phyloP scores from a whole-genome alignment of 2,113 vertebrate species.

The Gymnobelideus leadbeateri region DNA sequence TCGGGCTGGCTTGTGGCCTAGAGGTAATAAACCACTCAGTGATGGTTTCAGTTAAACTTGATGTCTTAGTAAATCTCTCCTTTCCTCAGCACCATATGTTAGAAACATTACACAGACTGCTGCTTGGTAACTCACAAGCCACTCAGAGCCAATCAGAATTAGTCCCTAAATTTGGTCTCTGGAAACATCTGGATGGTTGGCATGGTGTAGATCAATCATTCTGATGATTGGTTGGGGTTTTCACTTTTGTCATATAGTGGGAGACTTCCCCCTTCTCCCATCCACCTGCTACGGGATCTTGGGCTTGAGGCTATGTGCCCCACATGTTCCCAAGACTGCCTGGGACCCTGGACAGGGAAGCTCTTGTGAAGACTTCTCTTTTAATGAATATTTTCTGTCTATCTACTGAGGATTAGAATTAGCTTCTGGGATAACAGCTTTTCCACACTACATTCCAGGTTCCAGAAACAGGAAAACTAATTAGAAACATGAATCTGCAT shows the following conservation, averaged over 20 bases:
- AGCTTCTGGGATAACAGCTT: background rate
- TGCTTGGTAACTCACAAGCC: slow-evolving; percentile 1
- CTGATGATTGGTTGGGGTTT: background rate
- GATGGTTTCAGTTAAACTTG: background rate
- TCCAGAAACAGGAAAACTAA: slow-evolving; percentile 62
- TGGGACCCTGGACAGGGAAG: background rate
- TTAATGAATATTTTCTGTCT: background rate
- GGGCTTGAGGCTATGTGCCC: background rate
- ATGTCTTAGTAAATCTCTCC: background rate
- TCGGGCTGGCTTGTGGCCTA: background rate
- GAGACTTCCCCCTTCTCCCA: background rate
- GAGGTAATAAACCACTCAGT: background rate
- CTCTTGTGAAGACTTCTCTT: background rate
- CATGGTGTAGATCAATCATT: background rate
- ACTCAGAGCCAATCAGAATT: background rate
- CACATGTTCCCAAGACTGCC: background rate
- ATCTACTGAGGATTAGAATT: slow-evolving; percentile 14
- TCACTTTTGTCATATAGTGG: background rate
- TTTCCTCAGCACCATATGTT: background rate
- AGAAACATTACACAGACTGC: background rate
- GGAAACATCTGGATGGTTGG: background rate
- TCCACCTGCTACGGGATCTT: background rate
- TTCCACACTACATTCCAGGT: slow-evolving; percentile 47
- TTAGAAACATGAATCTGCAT: slow-evolving; percentile 39
- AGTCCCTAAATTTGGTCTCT: background rate